Evolutionary conservation across 2,113 vertebrate genomes (phyloP), one percentile per base, ranked within the genome.

Genomic region (Mystacornis crossleyi): DNA sequence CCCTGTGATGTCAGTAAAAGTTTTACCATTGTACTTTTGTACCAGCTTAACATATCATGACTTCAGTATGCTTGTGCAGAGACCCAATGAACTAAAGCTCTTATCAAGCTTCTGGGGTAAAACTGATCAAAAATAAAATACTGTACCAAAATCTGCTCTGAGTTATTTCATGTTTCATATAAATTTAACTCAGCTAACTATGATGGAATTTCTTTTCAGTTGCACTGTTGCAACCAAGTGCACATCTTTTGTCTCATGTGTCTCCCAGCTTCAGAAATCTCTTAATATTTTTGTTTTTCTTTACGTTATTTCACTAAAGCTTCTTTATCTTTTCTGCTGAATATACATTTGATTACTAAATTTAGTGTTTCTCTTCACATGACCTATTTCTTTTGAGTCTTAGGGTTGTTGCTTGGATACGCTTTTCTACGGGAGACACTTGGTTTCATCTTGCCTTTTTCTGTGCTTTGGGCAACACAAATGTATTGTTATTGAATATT

Each of bases 371-470:
- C 91, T 90, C 33, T 95, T 95, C 83, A 90, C 69, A 89, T 93
- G 87, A 84, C 81, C 93, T 84, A 86, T 96, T 95, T 97, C 81
- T 81, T 96, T 96, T 90, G 91, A 93, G 64, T 89, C 92, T 82
- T 91, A 78, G 89, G 80, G 62, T 53, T 83, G 92, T 96, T 97
- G 95, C 97, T 97, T 95, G 94, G 96, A 93, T 97, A 94, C 94
- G 5, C 73, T 95, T 84, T 15, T 36, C 79, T 89, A 75, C 57
- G 38, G 38, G 38, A 79, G 61, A 48, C 43, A 75, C 93, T 89
- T 86, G 65, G 72, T 95, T 97, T 96, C 62, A 81, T 94, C 75
- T 93, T 73, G 90, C 64, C 26, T 77, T 94, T 79, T 81, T 50
- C 88, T 89, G 42, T 86, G 61, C 70, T 92, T 87, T 95, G 79